Conservation (phyloP, 2,888 invertebrate species). For the Strigamia crassipes region DNA sequence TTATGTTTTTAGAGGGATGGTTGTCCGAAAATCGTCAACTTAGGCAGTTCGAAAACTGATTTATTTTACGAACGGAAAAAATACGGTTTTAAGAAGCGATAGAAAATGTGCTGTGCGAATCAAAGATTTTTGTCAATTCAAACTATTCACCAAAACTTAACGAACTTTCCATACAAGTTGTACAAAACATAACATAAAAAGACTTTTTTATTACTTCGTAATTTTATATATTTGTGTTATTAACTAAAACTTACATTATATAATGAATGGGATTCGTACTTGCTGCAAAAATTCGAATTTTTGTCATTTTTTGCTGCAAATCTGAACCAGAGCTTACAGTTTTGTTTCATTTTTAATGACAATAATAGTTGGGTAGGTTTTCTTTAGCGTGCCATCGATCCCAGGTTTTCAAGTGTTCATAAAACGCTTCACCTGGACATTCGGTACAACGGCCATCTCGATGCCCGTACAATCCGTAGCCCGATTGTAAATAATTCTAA, state of each 20-base stretch:
- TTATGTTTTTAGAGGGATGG: slow-evolving; percentile 78
- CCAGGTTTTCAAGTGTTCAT: slow-evolving; percentile 8
- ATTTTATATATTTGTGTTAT: no score
- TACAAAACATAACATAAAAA: not conserved
- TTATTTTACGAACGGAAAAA: slow-evolving; percentile 99
- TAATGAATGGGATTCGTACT: no score
- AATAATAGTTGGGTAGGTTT: not conserved
- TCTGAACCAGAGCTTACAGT: not conserved
- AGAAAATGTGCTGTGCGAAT: not conserved
- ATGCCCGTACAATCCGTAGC: slow-evolving; percentile 43
- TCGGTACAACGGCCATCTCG: slow-evolving; percentile 44
- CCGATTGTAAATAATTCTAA: not conserved
- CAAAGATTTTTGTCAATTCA: no score
- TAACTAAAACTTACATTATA: no score
- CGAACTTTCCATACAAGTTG: not conserved
- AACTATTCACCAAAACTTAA: not conserved
- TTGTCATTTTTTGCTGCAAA: no score
- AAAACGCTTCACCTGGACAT: slow-evolving; percentile 36
- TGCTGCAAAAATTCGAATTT: no score
- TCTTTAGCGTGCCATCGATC: slow-evolving; percentile 24
- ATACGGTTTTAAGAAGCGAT: slow-evolving; percentile 96
- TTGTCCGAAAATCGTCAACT: slow-evolving; percentile 98
- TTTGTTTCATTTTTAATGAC: not conserved
- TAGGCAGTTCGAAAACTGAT: slow-evolving; percentile 99
- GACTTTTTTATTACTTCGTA: no score